These are phyloP conservation scores for Ara ararauna DNA, from an alignment of 2,797 vertebrate genomes.

Conservation along the genomic window DNA sequence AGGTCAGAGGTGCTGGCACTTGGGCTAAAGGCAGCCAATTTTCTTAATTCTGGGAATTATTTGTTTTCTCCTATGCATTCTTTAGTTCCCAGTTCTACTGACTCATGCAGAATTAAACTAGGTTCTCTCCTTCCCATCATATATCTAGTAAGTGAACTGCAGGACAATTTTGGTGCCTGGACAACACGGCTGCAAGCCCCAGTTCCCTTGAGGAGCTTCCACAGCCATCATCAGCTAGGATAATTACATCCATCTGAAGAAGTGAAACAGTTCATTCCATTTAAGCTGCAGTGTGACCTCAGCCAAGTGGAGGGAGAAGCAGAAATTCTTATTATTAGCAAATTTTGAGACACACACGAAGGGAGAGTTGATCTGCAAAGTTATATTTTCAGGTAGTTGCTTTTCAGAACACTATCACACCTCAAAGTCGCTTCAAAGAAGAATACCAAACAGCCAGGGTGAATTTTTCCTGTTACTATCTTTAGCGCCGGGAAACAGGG, in stretches of 20 bases:
- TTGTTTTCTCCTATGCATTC: not conserved
- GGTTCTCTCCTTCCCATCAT: not conserved
- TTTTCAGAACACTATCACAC: not conserved
- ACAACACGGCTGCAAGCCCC: not conserved
- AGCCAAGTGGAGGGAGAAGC: not conserved
- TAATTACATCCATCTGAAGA: not conserved
- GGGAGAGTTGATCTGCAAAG: not conserved
- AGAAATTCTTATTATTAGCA: not conserved
- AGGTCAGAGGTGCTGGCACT: not conserved
- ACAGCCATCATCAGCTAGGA: not conserved
- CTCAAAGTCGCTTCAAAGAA: not conserved
- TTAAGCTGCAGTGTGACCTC: not conserved
- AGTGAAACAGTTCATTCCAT: not conserved
- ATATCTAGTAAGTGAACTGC: not conserved
- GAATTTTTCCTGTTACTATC: not conserved
- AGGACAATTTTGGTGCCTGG: not conserved
- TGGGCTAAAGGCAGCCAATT: not conserved
- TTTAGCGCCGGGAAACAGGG: not conserved
- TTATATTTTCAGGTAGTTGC: not conserved
- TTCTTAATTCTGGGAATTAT: not conserved
- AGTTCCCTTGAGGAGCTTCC: not conserved
- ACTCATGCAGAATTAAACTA: not conserved
- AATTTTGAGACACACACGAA: not conserved
- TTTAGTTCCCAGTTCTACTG: not conserved
- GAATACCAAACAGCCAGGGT: not conserved